Conservation (phyloP, 2,113 vertebrate species). For the Hippocampus mohnikei region DNA sequence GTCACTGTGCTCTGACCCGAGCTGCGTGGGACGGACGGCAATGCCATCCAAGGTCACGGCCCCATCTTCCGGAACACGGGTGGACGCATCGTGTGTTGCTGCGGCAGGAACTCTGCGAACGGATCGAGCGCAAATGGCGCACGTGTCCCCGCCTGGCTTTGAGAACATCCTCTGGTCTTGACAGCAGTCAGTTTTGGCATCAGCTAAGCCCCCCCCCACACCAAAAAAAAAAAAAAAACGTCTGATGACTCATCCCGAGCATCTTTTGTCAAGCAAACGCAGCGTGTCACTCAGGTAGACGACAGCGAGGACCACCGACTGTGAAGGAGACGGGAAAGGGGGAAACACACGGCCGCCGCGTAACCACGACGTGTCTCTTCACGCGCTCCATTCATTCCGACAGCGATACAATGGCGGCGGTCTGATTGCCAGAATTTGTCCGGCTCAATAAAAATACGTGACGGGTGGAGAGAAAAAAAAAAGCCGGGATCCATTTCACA, state of each 20-base stretch:
- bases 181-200: not conserved
- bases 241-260: conserved; percentile 18
- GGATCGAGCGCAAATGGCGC: not conserved
- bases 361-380: conserved; percentile 49
- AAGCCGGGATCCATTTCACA: conserved; percentile 52
- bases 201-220: not conserved
- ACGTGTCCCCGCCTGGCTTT: not conserved
- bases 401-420: conserved; percentile 52
- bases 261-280: conserved; percentile 36
- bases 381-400: conserved; percentile 47
- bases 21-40: conserved; percentile 46
- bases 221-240: not conserved
- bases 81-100: not conserved
- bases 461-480: conserved; percentile 2
- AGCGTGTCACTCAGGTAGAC: conserved; percentile 24
- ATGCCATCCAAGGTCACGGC: conserved; percentile 60
- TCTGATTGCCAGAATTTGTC: conserved; percentile 60
- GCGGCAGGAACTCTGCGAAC: not conserved
- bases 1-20: conserved; percentile 43
- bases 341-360: conserved; percentile 31
- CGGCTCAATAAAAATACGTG: conserved; percentile 52
- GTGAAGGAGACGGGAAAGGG: conserved; percentile 31
- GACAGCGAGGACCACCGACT: conserved; percentile 25
- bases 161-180: not conserved
- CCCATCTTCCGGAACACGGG: conserved; percentile 20